Evolutionary conservation across 1,140 invertebrate species (phyloP).

Genomic region (Galleria mellonella): DNA sequence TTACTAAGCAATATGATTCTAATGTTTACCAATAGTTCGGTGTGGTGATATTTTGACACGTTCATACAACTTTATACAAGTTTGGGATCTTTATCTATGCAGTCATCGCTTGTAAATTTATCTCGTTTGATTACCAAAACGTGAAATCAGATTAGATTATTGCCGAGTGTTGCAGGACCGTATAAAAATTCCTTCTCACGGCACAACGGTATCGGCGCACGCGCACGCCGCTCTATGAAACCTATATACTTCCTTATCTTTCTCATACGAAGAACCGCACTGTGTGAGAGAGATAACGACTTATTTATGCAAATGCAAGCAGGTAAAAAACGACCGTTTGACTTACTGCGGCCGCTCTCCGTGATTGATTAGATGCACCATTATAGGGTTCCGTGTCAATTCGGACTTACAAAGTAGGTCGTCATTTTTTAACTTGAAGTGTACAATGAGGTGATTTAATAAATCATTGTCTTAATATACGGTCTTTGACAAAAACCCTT

Average conservation of each 20-base stretch:
- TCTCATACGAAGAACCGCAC: neutral
- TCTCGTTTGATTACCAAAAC: too few relatives aligned
- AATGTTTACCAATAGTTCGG: too few relatives aligned
- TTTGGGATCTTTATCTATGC: too few relatives aligned
- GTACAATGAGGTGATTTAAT: neutral
- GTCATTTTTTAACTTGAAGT: neutral
- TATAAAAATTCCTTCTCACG: conserved; percentile 54
- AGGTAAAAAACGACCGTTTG: conserved; percentile 40
- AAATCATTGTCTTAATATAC: neutral
- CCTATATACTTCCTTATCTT: conserved; percentile 23
- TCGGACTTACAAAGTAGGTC: neutral
- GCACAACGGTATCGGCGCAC: conserved; percentile 50
- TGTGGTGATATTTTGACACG: too few relatives aligned
- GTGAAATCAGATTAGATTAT: conserved; percentile 28
- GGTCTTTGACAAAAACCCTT: too few relatives aligned
- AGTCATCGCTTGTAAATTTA: too few relatives aligned
- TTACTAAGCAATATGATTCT: too few relatives aligned
- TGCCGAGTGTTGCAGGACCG: conserved; percentile 28
- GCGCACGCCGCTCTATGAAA: conserved; percentile 38
- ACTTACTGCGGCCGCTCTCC: conserved; percentile 36
- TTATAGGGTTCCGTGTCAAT: conserved; percentile 21
- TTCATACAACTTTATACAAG: too few relatives aligned
- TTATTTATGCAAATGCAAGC: conserved; percentile 41
- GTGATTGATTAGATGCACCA: conserved; percentile 65
- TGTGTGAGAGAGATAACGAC: conserved; percentile 15